These are phyloP conservation scores for Carterocephalus palaemon DNA, from an alignment of 2,888 invertebrate species.

Conservation along the genomic window DNA sequence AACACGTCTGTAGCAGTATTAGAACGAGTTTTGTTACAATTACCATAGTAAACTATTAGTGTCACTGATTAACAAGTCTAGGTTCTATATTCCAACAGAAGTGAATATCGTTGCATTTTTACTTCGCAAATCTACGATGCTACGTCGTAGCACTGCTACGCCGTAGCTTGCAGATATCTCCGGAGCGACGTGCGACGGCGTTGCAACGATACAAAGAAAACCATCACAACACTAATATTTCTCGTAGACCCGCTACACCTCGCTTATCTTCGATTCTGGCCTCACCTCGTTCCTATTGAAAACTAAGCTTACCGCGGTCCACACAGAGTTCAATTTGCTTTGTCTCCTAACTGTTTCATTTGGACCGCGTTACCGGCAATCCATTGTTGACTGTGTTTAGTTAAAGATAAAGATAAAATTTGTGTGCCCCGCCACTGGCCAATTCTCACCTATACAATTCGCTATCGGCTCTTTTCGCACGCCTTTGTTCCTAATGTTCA, in stretches of 20 bases:
- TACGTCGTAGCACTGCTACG: constrained; percentile 25
- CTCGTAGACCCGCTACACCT: constrained; percentile 55
- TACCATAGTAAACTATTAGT: no score
- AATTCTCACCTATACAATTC: constrained; percentile 64
- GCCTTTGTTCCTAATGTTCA: constrained; percentile 74
- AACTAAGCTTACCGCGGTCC: constrained; percentile 32
- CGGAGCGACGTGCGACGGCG: constrained; percentile 47
- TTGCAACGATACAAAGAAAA: constrained; percentile 54
- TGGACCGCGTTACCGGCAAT: constrained; percentile 32
- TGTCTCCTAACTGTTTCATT: constrained; percentile 40
- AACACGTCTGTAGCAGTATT: no score
- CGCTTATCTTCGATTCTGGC: constrained; percentile 63
- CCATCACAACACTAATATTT: constrained; percentile 68
- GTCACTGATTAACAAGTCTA: no score
- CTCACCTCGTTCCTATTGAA: constrained; percentile 35
- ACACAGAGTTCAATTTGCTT: constrained; percentile 38
- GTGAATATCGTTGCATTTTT: no score
- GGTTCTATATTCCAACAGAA: no score
- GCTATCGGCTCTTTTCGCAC: constrained; percentile 66
- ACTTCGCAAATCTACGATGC: no score
- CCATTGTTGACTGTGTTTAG: constrained; percentile 39
- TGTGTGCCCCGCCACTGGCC: constrained; percentile 37
- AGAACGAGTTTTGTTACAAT: no score
- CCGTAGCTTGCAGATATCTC: constrained; percentile 26
- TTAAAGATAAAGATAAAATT: constrained; percentile 38